Percentiles rank a stretch among this genome's conserved stretches.
Evolutionary conservation across 2,113 vertebrate species (phyloP).

Genomic region (Pyrgilauda ruficollis): DNA sequence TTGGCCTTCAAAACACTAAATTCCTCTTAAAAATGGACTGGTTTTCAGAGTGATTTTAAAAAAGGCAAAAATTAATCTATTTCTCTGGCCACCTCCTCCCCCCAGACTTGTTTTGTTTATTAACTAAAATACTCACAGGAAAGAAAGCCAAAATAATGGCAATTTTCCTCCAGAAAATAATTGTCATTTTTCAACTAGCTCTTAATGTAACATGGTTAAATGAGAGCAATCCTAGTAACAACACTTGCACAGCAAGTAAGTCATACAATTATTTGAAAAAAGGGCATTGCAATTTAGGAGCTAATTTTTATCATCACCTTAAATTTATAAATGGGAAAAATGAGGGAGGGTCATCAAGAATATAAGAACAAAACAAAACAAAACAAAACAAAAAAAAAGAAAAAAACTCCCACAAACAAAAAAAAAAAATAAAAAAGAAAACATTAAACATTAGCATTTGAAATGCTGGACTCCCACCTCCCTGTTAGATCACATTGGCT

Average conservation of each 20-base stretch:
- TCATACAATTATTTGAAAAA: not conserved
- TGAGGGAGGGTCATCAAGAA: not conserved
- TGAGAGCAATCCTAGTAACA: slow-evolving; percentile 6
- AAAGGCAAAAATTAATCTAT: slow-evolving; percentile 29
- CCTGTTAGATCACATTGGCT: not conserved
- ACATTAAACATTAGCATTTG: not conserved
- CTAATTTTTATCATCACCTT: slow-evolving; percentile 17
- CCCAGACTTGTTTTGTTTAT: slow-evolving; percentile 21
- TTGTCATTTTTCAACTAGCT: slow-evolving; percentile 27
- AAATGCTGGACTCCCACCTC: not conserved
- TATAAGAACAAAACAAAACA: not conserved
- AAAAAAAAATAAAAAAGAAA: not conserved
- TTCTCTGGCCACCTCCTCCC: not conserved
- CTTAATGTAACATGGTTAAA: slow-evolving; percentile 5
- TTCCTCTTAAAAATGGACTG: slow-evolving; percentile 11
- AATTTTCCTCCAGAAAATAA: slow-evolving; percentile 21
- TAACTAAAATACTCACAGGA: slow-evolving; percentile 8
- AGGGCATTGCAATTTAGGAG: not conserved
- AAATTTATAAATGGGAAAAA: slow-evolving; percentile 20
- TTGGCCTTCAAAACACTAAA: slow-evolving; percentile 25
- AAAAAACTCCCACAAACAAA: not conserved
- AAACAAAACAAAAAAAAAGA: no score
- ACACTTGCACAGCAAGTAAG: not conserved
- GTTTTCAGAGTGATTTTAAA: slow-evolving; percentile 30
- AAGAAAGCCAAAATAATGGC: slow-evolving; percentile 41